Conservation (phyloP, 2,113 vertebrate species). For the Periophthalmus modestus region DNA sequence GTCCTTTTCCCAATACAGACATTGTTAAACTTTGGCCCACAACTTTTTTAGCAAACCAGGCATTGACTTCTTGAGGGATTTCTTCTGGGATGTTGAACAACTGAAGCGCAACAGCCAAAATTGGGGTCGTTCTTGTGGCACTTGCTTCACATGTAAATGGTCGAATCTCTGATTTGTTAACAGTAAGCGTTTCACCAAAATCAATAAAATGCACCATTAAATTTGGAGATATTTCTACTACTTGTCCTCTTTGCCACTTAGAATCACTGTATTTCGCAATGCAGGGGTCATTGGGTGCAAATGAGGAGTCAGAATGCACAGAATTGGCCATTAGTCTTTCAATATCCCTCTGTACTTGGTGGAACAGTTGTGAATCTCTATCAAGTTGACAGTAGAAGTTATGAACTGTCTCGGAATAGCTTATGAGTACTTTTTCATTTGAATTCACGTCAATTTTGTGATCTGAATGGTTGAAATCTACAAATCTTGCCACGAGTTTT, state of each 20-base stretch:
- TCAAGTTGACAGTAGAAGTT: conserved; percentile 87
- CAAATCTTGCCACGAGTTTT: conserved; percentile 55
- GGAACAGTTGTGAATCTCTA: conserved; percentile 72
- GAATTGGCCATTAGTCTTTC: conserved; percentile 45
- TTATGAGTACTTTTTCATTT: conserved; percentile 80
- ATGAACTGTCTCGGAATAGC: conserved; percentile 71
- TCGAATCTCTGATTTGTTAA: conserved; percentile 74
- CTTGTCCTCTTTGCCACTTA: conserved; percentile 84
- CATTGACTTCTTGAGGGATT: conserved; percentile 72
- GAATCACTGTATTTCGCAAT: conserved; percentile 82
- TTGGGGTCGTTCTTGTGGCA: conserved; percentile 77
- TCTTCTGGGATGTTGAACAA: conserved; percentile 76
- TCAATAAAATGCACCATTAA: conserved; percentile 86
- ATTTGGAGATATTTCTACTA: conserved; percentile 66
- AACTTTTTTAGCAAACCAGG: conserved; percentile 82
- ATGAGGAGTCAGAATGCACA: conserved; percentile 29
- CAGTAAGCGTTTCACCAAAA: conserved; percentile 79
- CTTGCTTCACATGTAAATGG: conserved; percentile 73
- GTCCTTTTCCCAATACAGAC: conserved; percentile 78
- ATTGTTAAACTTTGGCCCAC: conserved; percentile 76
- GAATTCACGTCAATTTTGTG: conserved; percentile 79
- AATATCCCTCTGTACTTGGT: conserved; percentile 70
- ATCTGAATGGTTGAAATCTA: conserved; percentile 78
- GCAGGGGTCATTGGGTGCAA: conserved; percentile 71
- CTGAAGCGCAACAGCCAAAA: conserved; percentile 84